These are phyloP conservation scores for Drosophila nebulosa DNA, from an alignment of 1,140 invertebrate genomes.

Conservation along the genomic window DNA sequence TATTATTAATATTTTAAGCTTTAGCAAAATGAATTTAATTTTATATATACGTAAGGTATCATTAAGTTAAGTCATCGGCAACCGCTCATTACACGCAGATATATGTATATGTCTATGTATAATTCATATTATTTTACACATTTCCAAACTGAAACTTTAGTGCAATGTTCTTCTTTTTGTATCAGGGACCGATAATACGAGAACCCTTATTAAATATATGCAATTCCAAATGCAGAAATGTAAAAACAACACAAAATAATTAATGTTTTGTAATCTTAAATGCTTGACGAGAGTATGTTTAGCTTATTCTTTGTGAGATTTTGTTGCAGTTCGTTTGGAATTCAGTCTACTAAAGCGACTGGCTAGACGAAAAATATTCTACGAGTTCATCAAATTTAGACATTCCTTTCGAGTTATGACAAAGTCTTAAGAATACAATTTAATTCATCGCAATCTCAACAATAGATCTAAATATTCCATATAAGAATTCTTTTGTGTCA, in stretches of 20 bases:
- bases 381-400: not conserved
- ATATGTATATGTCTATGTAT: not conserved
- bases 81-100: conserved; percentile 18
- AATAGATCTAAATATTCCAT: not conserved
- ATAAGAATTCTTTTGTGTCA: not conserved
- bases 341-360: no score
- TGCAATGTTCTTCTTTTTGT: conserved; percentile 46
- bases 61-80: not conserved
- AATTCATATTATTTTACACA: not conserved
- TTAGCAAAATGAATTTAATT: conserved; percentile 65
- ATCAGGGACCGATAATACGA: not conserved
- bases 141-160: conserved; percentile 12
- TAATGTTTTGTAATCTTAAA: not conserved
- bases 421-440: conserved; percentile 20
- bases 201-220: not conserved
- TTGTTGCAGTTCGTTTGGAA: not conserved
- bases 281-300: not conserved
- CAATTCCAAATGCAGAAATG: conserved; percentile 17
- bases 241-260: not conserved
- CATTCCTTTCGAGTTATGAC: conserved; percentile 5
- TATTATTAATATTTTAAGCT: conserved; percentile 72
- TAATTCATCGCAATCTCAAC: not conserved
- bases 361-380: not conserved
- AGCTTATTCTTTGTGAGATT: not conserved
- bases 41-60: conserved; percentile 13